phyloP scores from a whole-genome alignment of 92 coral and sea anemone species.

The Epizoanthus rinbou region DNA sequence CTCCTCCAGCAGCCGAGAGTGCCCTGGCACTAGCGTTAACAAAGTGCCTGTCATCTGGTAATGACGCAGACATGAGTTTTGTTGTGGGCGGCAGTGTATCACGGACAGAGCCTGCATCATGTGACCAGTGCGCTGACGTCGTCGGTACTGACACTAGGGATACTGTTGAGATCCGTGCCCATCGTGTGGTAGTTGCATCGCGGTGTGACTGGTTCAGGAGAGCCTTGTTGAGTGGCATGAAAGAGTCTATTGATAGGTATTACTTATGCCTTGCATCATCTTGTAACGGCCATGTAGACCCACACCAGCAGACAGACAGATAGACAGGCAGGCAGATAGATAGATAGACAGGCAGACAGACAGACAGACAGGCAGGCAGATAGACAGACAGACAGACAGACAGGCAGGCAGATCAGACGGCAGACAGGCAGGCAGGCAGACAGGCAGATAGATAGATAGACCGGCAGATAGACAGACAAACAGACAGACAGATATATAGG shows the following conservation, averaged over 20 bases:
- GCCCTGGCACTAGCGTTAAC: slow-evolving; percentile 71
- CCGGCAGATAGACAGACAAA: neutral
- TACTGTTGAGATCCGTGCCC: slow-evolving; percentile 64
- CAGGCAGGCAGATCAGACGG: too few species aligned
- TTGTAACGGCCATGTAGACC: neutral
- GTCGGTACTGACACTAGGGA: slow-evolving; percentile 2
- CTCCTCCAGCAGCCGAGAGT: slow-evolving; percentile 63
- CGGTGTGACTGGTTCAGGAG: slow-evolving; percentile 95
- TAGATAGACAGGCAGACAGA: neutral
- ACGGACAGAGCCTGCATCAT: neutral
- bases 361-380: neutral
- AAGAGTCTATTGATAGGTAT: slow-evolving; percentile 92
- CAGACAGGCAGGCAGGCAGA: too few species aligned
- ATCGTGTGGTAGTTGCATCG: slow-evolving; percentile 92
- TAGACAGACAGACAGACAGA: neutral
- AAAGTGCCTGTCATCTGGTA: slow-evolving; percentile 70
- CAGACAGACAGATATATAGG: too few species aligned
- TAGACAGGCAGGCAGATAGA: neutral
- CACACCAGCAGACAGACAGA: too few species aligned
- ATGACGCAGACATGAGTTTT: slow-evolving; percentile 83
- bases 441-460: neutral
- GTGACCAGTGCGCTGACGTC: slow-evolving; percentile 31
- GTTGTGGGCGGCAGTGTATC: slow-evolving; percentile 50
- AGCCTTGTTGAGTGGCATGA: slow-evolving; percentile 95
- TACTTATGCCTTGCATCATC: neutral